Conservation (phyloP, 2,888 invertebrate species). For the Diogma glabrata region DNA sequence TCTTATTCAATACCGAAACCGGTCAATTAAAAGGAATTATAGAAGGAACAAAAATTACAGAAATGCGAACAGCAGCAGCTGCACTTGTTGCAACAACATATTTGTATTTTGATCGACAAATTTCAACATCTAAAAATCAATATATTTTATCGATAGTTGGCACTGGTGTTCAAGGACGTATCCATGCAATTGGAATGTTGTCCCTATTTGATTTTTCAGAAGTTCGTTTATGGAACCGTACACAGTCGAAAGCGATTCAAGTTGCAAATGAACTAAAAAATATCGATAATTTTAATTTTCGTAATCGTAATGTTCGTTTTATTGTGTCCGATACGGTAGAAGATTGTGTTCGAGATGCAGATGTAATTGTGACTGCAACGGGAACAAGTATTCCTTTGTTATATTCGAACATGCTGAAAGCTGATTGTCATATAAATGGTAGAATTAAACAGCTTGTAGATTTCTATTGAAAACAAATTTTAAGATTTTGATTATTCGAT, state of each 20-base stretch:
- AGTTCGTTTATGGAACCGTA: slow-evolving; percentile 46
- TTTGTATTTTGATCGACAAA: slow-evolving; percentile 30
- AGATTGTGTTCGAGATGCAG: slow-evolving; percentile 43
- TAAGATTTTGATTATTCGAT: no score
- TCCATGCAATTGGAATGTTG: slow-evolving; percentile 41
- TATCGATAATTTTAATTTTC: slow-evolving; percentile 11
- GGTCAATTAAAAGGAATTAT: slow-evolving; percentile 38
- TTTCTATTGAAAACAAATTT: background rate
- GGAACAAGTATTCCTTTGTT: slow-evolving; percentile 40
- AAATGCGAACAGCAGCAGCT: slow-evolving; percentile 45
- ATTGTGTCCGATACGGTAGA: slow-evolving; percentile 27
- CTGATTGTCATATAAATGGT: slow-evolving; percentile 51
- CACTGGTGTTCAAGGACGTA: slow-evolving; percentile 39
- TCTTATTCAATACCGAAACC: slow-evolving; percentile 35
- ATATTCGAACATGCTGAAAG: slow-evolving; percentile 39
- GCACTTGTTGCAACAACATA: slow-evolving; percentile 44
- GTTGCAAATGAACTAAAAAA: slow-evolving; percentile 31
- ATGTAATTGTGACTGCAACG: slow-evolving; percentile 51
- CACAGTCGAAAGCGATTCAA: slow-evolving; percentile 27
- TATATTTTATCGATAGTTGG: slow-evolving; percentile 39
- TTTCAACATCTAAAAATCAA: slow-evolving; percentile 18
- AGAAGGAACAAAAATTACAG: slow-evolving; percentile 43
- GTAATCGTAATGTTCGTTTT: slow-evolving; percentile 19
- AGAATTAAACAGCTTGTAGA: slow-evolving; percentile 12
- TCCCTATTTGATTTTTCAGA: slow-evolving; percentile 35